Conservation (phyloP, 2,797 vertebrate genomes). For the Apodemus agrarius region DNA sequence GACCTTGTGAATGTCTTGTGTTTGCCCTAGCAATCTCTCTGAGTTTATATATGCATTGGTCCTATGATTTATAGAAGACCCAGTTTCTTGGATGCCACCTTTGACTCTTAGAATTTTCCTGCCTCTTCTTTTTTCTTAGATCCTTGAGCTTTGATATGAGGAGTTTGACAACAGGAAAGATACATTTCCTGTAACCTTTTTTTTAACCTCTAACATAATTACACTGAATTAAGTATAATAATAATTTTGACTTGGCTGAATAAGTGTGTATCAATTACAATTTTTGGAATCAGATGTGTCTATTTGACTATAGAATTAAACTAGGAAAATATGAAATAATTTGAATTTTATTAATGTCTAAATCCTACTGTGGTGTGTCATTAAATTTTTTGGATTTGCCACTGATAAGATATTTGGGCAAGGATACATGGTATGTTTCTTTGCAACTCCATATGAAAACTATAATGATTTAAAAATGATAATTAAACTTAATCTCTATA, state of each 20-base stretch:
- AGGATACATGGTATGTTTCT: neutral
- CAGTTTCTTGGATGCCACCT: neutral
- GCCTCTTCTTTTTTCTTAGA: neutral
- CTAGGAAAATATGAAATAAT: neutral
- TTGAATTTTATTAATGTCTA: neutral
- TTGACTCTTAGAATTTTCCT: neutral
- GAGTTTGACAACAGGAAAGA: neutral
- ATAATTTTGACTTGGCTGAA: neutral
- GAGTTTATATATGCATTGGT: too few species aligned
- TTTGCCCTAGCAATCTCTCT: neutral
- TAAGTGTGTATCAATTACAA: neutral
- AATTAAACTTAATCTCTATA: neutral
- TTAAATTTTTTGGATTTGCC: neutral
- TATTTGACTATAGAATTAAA: neutral
- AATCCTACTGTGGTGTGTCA: neutral
- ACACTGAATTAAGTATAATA: neutral
- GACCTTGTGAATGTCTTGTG: neutral
- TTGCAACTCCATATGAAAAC: neutral
- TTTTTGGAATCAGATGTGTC: neutral
- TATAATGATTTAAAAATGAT: conserved; percentile 3
- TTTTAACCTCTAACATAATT: neutral
- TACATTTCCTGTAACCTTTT: neutral
- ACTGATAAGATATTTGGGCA: neutral
- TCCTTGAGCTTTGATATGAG: neutral
- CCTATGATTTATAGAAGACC: too few species aligned